Evolutionary conservation across 1,140 invertebrate genomes (phyloP), one percentile per base, ranked within the genome.

Genomic region (Listronotus bonariensis): DNA sequence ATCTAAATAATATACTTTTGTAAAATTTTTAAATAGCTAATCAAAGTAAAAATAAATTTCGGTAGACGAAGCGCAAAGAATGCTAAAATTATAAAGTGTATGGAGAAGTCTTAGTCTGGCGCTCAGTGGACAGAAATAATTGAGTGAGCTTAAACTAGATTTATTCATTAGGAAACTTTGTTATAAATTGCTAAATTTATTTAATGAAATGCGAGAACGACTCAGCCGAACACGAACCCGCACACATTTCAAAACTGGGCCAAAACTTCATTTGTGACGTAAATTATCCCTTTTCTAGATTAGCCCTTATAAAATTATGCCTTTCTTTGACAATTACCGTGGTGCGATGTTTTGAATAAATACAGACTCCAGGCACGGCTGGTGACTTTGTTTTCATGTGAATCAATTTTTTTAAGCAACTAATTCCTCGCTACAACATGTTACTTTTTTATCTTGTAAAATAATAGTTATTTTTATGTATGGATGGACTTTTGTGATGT

Each of bases 101-200:
- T 57, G 54, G 9, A 31, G 49, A 45, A 57, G 51, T 65, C 63
- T 65, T 53, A 58, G 54, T 17, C 43, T 14, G 52, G 55, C 54
- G 42, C 31, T 58, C 53, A 45, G 46, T 45, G 63, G 63, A 65
- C 55, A 48, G 63, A 65, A 65, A 65, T 65, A 58, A 65, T 65
- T 65, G 63, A 65, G 54, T 65, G 46, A 65, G 63, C 63, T 65
- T 65, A 65, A 65, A 65, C 63, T 65, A 65, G 63, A 65, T 65
- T 65, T 65, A 65, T 65, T 65, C 63, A 65, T 65, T 65, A 65
- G 63, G 53, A 65, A 65, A 65, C 63, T 65, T 65, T 65, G 63
- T 65, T 57, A 65, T 65, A 65, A 65, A 32, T 65, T 53, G 63
- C 54, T 65, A 52, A 65, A 58, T 57, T 65, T 65, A 65, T 65